Evolutionary conservation across 2,797 vertebrate species (phyloP).

Genomic region (Danio aesculapii): DNA sequence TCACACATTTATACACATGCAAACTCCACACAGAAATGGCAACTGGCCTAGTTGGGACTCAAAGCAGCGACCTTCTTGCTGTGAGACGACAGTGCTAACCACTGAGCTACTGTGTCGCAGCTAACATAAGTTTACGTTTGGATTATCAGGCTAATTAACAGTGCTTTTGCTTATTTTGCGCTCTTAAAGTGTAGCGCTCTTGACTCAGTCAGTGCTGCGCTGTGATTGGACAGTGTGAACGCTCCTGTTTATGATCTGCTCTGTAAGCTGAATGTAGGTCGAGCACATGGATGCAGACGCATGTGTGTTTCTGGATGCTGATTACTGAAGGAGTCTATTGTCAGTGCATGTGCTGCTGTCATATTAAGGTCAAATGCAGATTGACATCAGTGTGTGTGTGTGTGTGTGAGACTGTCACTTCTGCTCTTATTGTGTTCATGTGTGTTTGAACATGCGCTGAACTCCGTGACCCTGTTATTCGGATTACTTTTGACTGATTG

Average conservation of each 20-base stretch:
- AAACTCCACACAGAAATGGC: too few species aligned
- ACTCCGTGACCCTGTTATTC: conserved; percentile 25
- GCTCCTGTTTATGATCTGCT: not conserved
- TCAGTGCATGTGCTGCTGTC: not conserved
- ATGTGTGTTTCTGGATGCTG: conserved; percentile 3
- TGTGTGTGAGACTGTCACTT: not conserved
- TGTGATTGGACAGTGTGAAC: not conserved
- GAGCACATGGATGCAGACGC: not conserved
- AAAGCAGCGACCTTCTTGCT: too few species aligned
- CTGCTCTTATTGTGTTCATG: not conserved
- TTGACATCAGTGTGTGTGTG: not conserved
- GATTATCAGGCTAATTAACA: conserved; percentile 25
- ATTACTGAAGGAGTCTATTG: conserved; percentile 2
- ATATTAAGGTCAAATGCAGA: conserved; percentile 27
- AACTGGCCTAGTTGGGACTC: too few species aligned
- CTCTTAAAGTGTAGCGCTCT: not conserved
- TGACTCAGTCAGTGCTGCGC: too few species aligned
- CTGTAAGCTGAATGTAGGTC: not conserved
- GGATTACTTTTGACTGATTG: conserved; percentile 30
- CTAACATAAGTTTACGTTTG: not conserved
- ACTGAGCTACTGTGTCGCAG: too few species aligned
- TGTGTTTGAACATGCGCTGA: not conserved
- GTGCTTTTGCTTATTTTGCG: conserved; percentile 10
- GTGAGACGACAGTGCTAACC: too few species aligned
- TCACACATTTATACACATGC: too few species aligned